Base-by-base conservation (phyloP, 2,797 vertebrate species). In the Chaenodraco wilsoni region DNA sequence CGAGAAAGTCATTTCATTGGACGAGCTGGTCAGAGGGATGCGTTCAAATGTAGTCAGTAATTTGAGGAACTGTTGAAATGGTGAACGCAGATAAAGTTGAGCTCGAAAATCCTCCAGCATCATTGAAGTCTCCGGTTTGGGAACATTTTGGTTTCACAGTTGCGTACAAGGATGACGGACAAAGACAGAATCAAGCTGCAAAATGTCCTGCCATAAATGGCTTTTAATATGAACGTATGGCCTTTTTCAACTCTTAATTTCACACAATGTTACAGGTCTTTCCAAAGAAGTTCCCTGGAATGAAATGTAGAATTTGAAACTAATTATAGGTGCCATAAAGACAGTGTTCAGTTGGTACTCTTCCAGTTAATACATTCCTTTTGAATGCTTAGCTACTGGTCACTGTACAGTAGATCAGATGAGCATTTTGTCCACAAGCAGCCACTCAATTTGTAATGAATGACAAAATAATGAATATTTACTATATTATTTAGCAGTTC, bases 161-260 rank as follows among this genome's bases (percentile, higher is more conserved):
- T 23, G 23, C 23, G 23, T 23, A 23, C 23, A 23, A 23, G 23
- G 23, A 23, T 23, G 23, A 23, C 23, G 23, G 23, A 23, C 23
- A 23, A 23, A 23, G 23, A 23, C 23, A 23, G 65, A 60, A 59
- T 10, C 23, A 37, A 74, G n/a, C 56, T 59, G 48, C 57, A 81
- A 8, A 41, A n/a, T 37, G 62, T 13, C 37, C 60, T 59, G 59
- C 10, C 14, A 52, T 52, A 64, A 49, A 58, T n/a, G 3, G 12
- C 11, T 58, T 74, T 65, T 70, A 19, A 52, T 69, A 7, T 16
- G 0, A 0, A 41, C 40, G 16, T 57, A 21, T 46, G 55, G 23
- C 3, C 44, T 73, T 66, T 71, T 61, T 65, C 11, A 45, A 23
- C 9, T 27, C 6, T 31, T 60, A 2, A 31, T 57, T 57, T 69